These are phyloP conservation scores for Lepidostoma basale DNA, from an alignment of 1,140 invertebrate genomes.

Conservation along the genomic window DNA sequence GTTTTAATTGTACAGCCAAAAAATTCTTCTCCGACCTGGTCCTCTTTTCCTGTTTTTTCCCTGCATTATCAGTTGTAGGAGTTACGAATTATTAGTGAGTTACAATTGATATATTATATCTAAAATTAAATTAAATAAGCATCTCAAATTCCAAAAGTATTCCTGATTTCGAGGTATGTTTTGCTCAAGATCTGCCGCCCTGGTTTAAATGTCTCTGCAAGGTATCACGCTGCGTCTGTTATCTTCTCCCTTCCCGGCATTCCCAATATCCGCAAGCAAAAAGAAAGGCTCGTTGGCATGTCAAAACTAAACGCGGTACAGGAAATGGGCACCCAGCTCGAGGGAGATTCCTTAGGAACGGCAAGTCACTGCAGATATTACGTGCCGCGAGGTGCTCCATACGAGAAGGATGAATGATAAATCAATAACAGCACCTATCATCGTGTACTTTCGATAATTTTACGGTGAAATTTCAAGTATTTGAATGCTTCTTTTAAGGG, in stretches of 20 bases:
- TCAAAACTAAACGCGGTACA: constrained; percentile 27
- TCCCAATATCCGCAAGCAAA: constrained; percentile 29
- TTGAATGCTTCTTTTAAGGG: no score
- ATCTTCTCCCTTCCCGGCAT: neutral
- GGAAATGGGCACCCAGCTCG: constrained; percentile 16
- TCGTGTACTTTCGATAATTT: neutral
- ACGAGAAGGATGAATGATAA: constrained; percentile 16
- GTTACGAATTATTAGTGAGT: no score
- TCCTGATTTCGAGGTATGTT: no score
- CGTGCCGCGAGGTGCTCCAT: constrained; percentile 10
- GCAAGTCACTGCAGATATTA: constrained; percentile 32
- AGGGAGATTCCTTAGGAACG: constrained; percentile 15
- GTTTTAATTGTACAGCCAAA: no score
- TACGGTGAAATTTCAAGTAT: no score
- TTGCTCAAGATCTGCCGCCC: no score
- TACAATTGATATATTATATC: no score
- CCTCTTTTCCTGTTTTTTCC: no score
- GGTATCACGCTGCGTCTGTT: constrained; percentile 5
- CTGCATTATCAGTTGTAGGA: no score
- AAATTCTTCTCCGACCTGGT: no score
- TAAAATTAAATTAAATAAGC: no score
- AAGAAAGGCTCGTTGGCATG: constrained; percentile 25
- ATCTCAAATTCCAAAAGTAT: no score
- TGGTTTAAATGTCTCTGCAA: neutral
- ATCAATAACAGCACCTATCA: constrained; percentile 10